phyloP scores from a whole-genome alignment of 2,797 vertebrate genomes.

The Mus caroli region DNA sequence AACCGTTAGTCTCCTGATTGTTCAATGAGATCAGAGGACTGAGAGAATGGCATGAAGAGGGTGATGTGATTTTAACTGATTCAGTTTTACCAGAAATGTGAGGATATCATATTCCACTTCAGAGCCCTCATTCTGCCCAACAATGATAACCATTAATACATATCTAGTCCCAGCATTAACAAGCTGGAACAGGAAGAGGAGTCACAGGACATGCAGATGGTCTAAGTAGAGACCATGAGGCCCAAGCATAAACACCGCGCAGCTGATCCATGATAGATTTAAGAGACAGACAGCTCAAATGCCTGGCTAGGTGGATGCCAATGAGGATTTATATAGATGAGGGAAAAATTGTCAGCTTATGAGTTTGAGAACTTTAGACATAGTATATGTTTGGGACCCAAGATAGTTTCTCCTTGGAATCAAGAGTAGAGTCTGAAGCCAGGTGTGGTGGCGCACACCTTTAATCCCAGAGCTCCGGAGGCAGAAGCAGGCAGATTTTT shows the following conservation, averaged over 20 bases:
- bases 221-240: not conserved
- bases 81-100: not conserved
- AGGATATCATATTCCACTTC: not conserved
- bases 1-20: not conserved
- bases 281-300: not conserved
- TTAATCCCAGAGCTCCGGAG: too few relatives aligned
- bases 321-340: not conserved
- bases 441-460: too few relatives aligned
- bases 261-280: not conserved
- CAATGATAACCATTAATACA: not conserved
- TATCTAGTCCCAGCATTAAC: not conserved
- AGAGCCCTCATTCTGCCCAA: not conserved
- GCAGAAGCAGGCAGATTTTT: too few relatives aligned
- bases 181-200: not conserved
- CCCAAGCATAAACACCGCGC: not conserved
- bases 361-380: not conserved
- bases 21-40: not conserved
- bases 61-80: not conserved
- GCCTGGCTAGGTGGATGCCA: not conserved
- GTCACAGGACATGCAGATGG: not conserved
- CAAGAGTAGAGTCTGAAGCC: not conserved
- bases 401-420: not conserved
- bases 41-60: not conserved
- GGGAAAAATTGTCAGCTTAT: not conserved
- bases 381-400: not conserved